Percentiles rank a stretch among this genome's conserved stretches.
phyloP scores from a whole-genome alignment of 2,888 invertebrate species.

The Drosophila multiciliata region DNA sequence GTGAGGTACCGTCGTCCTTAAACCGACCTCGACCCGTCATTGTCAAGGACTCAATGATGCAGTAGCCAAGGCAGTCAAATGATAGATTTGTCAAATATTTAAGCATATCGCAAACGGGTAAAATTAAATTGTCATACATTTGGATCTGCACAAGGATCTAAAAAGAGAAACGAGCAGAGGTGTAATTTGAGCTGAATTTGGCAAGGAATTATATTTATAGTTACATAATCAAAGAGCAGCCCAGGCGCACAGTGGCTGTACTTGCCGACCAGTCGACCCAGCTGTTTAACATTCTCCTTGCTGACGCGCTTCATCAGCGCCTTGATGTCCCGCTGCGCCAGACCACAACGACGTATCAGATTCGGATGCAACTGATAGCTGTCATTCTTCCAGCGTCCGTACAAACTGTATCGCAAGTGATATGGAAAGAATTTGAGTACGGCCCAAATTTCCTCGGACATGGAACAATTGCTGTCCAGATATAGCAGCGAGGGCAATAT shows the following conservation, averaged over 20 bases:
- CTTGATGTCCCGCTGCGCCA: conserved; percentile 95
- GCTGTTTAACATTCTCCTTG: conserved; percentile 99
- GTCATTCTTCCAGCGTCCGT: conserved; percentile 98
- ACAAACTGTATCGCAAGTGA: conserved; percentile 92
- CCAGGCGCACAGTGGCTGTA: conserved; percentile 98
- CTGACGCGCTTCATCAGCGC: conserved; percentile 98
- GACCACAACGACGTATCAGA: conserved; percentile 93
- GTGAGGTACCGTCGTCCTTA: conserved; percentile 95
- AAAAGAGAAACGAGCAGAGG: not conserved
- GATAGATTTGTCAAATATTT: conserved; percentile 98
- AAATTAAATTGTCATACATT: conserved; percentile 96
- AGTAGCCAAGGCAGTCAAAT: conserved; percentile 98
- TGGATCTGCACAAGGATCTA: conserved; percentile 92
- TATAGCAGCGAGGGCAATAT: conserved; percentile 96
- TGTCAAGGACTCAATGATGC: conserved; percentile 96
- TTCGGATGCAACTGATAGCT: conserved; percentile 92
- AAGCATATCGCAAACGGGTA: conserved; percentile 98
- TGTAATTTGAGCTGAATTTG: not conserved
- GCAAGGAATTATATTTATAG: conserved; percentile 38
- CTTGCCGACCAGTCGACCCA: conserved; percentile 98
- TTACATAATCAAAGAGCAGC: conserved; percentile 97
- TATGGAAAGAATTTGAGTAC: conserved; percentile 94
- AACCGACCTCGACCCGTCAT: conserved; percentile 91
- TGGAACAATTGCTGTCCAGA: conserved; percentile 97
- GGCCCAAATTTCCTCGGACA: conserved; percentile 98